Evolutionary conservation across 2,888 invertebrate genomes (phyloP).

Genomic region (Conops quadrifasciatus): DNA sequence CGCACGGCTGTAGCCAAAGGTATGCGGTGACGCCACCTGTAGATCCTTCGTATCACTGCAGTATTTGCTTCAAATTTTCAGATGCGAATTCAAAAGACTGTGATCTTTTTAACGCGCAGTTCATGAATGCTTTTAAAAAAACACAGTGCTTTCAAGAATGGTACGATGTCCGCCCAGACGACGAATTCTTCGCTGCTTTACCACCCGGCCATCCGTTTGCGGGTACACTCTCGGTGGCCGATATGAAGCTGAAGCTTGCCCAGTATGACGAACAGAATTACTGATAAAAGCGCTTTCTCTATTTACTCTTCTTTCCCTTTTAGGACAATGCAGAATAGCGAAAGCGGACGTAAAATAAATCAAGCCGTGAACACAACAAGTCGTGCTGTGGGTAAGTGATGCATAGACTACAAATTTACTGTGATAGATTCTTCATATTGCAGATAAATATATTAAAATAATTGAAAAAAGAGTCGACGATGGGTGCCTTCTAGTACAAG

Average conservation of each 20-base stretch:
- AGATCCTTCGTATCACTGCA: neutral
- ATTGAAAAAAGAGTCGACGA: no score
- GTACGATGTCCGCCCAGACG: constrained; percentile 72
- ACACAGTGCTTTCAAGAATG: constrained; percentile 91
- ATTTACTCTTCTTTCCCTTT: constrained; percentile 43
- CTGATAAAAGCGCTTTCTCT: neutral
- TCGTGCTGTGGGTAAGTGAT: constrained; percentile 76
- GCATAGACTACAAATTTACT: no score
- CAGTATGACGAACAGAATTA: constrained; percentile 74
- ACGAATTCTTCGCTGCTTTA: constrained; percentile 75
- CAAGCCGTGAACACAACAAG: constrained; percentile 93
- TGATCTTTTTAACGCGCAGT: constrained; percentile 88
- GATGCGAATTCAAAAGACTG: constrained; percentile 78
- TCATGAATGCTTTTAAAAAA: constrained; percentile 83
- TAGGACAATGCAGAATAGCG: constrained; percentile 94
- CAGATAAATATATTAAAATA: no score
- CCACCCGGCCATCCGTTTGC: constrained; percentile 91
- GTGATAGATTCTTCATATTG: no score
- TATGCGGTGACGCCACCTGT: neutral
- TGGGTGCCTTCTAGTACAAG: no score
- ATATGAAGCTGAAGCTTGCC: constrained; percentile 90
- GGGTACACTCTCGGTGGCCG: constrained; percentile 91
- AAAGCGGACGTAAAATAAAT: constrained; percentile 91
- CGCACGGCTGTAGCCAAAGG: constrained; percentile 61
- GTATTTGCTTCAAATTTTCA: constrained; percentile 53